Base-by-base conservation (phyloP, 1,140 invertebrate genomes). In the Acromyrmex heyeri region DNA sequence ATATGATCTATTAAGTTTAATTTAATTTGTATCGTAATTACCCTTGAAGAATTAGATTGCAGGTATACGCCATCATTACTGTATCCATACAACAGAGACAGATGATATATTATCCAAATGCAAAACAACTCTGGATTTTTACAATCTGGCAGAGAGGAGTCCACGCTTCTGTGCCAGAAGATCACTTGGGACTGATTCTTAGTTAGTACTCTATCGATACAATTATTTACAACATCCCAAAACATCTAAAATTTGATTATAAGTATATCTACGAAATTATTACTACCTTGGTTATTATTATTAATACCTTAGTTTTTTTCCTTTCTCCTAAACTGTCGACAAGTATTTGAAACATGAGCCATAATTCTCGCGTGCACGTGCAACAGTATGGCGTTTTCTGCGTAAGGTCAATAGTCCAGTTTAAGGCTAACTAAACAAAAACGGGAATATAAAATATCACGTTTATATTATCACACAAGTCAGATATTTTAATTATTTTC, bases 361-460 rank as follows among this genome's bases (percentile, higher is more conserved):
- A 96, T 61, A 96, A 86, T 91, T 96, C 95, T 87, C 94, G 92
- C 16, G 93, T 90, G 67, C 95, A 96, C 3, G 94, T 93, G 70
- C 95, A 96, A 76, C 89, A 93, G 79, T 94, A 96, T 10, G 95
- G 94, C 38, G 92, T 95, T 91, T 90, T 95, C 0, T 90, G 81
- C 75, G 78, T 86, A 18, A 95, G 81, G 73, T 95, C 93, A 59
- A 81, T 77, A 50, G 69, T 75, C 69, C 79, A 75, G 6, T 44
- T 83, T 14, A 92, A 89, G 57, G 91, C 85, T 64, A 94, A 93
- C 94, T 95, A 91, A 88, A 38, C 14, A 87, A n/a, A 67, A 27
- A 62, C 5, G 21, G 27, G 21, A 57, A 86, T 59, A 67, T 44
- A 18, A 21, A 86, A 75, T 53, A n/a, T 48, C 44, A 30, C 0